Evolutionary conservation across 2,888 invertebrate genomes (phyloP).

Genomic region (Toxonevra muliebris): DNA sequence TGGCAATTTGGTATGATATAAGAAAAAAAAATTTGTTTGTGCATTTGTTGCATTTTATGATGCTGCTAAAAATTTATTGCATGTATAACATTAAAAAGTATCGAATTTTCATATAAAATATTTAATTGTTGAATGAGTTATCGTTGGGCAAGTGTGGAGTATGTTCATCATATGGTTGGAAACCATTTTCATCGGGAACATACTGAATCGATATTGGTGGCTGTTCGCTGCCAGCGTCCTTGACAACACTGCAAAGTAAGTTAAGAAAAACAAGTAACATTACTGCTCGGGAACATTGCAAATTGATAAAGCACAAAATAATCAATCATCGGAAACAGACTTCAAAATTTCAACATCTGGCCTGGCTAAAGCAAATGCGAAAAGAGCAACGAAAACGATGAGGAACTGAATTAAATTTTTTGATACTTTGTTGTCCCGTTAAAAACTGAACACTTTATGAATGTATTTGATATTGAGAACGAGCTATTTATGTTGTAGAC

Average conservation of each 20-base stretch:
- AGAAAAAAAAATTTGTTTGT: not conserved
- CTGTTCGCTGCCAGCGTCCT: constrained; percentile 64
- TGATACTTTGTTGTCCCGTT: not conserved
- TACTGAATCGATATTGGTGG: constrained; percentile 65
- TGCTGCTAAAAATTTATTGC: constrained; percentile 1
- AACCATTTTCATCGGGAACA: constrained; percentile 56
- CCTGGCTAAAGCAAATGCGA: constrained; percentile 49
- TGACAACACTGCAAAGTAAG: constrained; percentile 29
- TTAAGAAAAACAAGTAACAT: constrained; percentile 5
- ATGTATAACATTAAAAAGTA: too few species aligned
- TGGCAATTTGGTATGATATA: too few species aligned
- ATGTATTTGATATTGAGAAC: not conserved
- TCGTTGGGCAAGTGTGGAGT: constrained; percentile 57
- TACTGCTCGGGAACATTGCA: too few species aligned
- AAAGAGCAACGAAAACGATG: constrained; percentile 48
- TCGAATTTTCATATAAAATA: constrained; percentile 1
- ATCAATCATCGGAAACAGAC: constrained; percentile 66
- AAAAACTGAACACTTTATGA: constrained; percentile 29
- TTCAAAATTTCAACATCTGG: constrained; percentile 67
- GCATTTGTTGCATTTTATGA: constrained; percentile 13
- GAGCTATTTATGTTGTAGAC: not conserved
- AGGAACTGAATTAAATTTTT: constrained; percentile 31
- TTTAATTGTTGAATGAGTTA: not conserved
- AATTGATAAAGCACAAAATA: constrained; percentile 10
- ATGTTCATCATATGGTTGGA: constrained; percentile 65